Evolutionary conservation across 2,797 vertebrate genomes (phyloP), one percentile per base, ranked within the genome.

Genomic region (Chelon labrosus): DNA sequence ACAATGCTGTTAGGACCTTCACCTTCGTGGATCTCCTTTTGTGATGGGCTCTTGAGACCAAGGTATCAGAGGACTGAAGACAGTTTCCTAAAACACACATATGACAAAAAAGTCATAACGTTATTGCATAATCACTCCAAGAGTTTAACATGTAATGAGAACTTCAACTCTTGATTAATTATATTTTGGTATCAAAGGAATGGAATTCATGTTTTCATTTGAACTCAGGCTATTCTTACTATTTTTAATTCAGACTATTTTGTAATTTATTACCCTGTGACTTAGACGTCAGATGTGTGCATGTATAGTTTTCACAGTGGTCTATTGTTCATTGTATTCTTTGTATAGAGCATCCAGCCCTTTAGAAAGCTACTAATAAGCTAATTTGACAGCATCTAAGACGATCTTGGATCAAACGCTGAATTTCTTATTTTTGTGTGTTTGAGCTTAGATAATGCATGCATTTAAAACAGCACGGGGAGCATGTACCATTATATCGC

Each of bases 391-490:
- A 46, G 14, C 22, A 80, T 56, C 42, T 5, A 47, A 60, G 53
- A 75, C 58, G 12, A 57, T 83, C 60, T 71, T 61, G 72, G 64
- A 84, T 84, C 66, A 83, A 60, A 85, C 52, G 47, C 47, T 14
- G 25, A 56, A 49, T 82, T 61, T 66, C 41, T 61, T n/a, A 10
- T 39, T 35, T 77, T 59, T 72, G 27, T 66, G 64, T 75, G 57
- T 78, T 63, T 65, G 64, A 80, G 65, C 47, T 31, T 20, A 8
- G 51, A 72, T 79, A 80, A 80, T 78, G 46, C 60, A 62, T 81
- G 82, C 78, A 82, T 90, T 84, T 81, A 61, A 89, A 89, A 77
- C 60, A 77, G 83, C 70, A 82, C 9, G 42, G 68, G 70, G 73
- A 83, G 66, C 60, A 65, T 54, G 80, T 57, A 70, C 68, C 14